Evolutionary conservation across 2,888 invertebrate genomes (phyloP).

Genomic region (Baronia brevicornis): DNA sequence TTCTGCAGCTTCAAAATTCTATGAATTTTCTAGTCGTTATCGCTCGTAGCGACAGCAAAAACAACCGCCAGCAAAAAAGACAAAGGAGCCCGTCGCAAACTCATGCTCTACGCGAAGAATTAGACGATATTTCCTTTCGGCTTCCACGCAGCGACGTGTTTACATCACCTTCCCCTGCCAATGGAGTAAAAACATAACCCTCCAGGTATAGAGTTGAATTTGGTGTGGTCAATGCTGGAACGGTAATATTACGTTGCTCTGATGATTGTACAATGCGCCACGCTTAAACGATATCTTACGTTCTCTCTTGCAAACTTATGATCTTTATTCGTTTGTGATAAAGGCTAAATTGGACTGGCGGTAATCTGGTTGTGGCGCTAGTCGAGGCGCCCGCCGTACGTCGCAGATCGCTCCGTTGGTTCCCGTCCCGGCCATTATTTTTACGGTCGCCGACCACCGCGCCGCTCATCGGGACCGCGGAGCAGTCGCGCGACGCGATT

Average conservation of each 20-base stretch:
- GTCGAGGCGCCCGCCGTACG: constrained; percentile 12
- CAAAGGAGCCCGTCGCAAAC: constrained; percentile 10
- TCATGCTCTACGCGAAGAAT: constrained; percentile 12
- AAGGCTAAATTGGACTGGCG: constrained; percentile 6
- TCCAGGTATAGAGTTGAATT: constrained; percentile 3
- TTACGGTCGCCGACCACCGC: constrained; percentile 58
- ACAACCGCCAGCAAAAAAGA: constrained; percentile 7
- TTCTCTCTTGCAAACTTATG: constrained; percentile 6
- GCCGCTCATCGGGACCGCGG: constrained; percentile 45
- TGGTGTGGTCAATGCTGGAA: background rate
- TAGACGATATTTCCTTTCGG: constrained; percentile 14
- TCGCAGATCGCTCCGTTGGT: constrained; percentile 30
- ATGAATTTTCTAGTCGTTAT: background rate
- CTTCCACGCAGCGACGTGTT: constrained; percentile 8
- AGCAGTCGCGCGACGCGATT: constrained; percentile 19
- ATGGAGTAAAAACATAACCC: constrained; percentile 2
- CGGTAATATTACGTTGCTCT: constrained; percentile 1
- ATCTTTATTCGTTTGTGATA: constrained; percentile 6
- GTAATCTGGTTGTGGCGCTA: constrained; percentile 8
- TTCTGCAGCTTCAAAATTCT: too few relatives aligned
- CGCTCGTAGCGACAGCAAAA: constrained; percentile 7
- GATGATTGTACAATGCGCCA: constrained; percentile 7
- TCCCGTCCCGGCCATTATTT: constrained; percentile 58
- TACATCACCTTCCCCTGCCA: constrained; percentile 3
- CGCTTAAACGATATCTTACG: constrained; percentile 4